Base-by-base conservation (phyloP, 2,113 vertebrate species). In the Poeciliopsis turrubarensis region DNA sequence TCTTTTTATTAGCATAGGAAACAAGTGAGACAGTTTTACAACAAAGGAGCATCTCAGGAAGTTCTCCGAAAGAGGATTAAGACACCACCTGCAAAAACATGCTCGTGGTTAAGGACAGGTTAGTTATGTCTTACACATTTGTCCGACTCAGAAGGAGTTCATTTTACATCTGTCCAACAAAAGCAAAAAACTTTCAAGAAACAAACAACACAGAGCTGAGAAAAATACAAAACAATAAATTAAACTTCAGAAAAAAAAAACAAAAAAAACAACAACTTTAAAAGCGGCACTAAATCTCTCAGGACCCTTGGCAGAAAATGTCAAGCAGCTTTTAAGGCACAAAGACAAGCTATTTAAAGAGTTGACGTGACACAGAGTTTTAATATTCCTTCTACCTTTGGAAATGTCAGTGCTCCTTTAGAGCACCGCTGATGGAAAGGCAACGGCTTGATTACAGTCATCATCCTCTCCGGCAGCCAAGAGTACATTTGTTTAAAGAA, bases 321-420 rank as follows among this genome's bases (percentile, higher is more conserved):
- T 90, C 89, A 89, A 85, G 68, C 34, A 37, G 83, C 89, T 90
- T 86, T 90, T 84, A 89, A 87, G 69, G 80, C 63, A 78, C 85
- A 91, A 86, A 91, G 87, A 89, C 86, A 79, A 73, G 87, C 85
- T 78, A 91, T 92, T 91, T 87, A 87, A 82, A 72, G 84, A 83
- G 76, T 85, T 82, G 84, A 83, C 57, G 77, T 87, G 89, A 91
- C 86, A 88, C 32, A 0, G 70, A n/a, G 73, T 84, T 89, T 91
- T 90, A 87, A 87, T 91, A 82, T 90, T 90, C 88, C 86, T 84
- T 86, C 87, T 75, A 87, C 86, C 83, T 86, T 91, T 79, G 69
- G 69, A 92, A 92, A 92, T 91, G 87, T 90, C 91, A 91, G 70
- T 10, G 74, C 73, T 65, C 70, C 83, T 65, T 88, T 82, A 75